Evolutionary conservation across 2,797 vertebrate species (phyloP).

Genomic region (Chloroceryle amazona): DNA sequence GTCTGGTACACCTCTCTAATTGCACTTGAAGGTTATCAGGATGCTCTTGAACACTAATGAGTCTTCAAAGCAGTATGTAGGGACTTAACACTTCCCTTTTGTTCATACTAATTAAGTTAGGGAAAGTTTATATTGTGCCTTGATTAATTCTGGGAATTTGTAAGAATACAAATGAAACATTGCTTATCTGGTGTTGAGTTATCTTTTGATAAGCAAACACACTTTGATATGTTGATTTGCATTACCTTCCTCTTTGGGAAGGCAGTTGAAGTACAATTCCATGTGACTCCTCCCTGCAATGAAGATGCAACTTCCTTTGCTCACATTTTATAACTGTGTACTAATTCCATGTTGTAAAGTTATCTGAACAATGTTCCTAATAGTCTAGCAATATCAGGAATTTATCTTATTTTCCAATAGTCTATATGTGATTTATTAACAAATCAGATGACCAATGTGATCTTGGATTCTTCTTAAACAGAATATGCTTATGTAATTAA

Average conservation of each 20-base stretch:
- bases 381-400: not conserved
- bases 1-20: not conserved
- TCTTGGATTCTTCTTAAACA: not conserved
- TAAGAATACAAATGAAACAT: constrained; percentile 27
- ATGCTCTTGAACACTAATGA: constrained; percentile 25
- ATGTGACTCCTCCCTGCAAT: not conserved
- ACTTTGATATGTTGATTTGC: constrained; percentile 14
- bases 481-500: not conserved
- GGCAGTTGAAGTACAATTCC: not conserved
- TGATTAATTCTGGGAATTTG: constrained; percentile 55
- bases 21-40: not conserved
- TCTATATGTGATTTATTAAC: not conserved
- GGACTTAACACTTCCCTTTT: constrained; percentile 51
- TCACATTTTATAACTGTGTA: not conserved
- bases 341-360: not conserved
- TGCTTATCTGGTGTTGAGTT: constrained; percentile 35
- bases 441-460: fast-evolving
- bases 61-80: constrained; percentile 14
- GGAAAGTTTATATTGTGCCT: constrained; percentile 15
- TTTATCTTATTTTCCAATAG: not conserved
- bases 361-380: not conserved
- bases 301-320: not conserved
- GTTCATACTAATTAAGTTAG: constrained; percentile 56
- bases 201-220: constrained; percentile 47
- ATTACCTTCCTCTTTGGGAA: constrained; percentile 1